Evolutionary conservation across 2,888 invertebrate genomes (phyloP).

Genomic region (Oegoconia quadripuncta): DNA sequence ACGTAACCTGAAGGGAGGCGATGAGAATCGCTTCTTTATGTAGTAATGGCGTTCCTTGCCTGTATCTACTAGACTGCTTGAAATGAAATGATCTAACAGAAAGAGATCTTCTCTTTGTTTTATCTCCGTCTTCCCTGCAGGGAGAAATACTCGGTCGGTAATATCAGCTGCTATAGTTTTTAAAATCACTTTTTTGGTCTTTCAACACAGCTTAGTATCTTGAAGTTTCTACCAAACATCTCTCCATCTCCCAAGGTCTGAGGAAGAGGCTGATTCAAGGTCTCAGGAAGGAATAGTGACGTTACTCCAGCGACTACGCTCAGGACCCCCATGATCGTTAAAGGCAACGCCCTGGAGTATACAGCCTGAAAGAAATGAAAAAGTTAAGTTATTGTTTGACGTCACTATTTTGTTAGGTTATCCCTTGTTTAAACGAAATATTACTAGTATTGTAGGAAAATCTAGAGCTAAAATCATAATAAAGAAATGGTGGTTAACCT

Average conservation of each 20-base stretch:
- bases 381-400: neutral
- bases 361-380: slow-evolving; percentile 64
- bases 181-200: slow-evolving; percentile 21
- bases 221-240: slow-evolving; percentile 77
- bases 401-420: neutral
- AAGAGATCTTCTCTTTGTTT: too few species aligned
- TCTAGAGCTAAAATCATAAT: too few species aligned
- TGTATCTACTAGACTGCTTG: too few species aligned
- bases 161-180: slow-evolving; percentile 7
- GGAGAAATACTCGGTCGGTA: slow-evolving; percentile 6
- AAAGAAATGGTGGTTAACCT: too few species aligned
- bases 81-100: too few species aligned
- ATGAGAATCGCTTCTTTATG: too few species aligned
- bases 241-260: slow-evolving; percentile 83
- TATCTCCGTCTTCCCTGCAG: slow-evolving; percentile 19
- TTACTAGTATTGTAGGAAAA: too few species aligned
- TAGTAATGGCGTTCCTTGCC: too few species aligned
- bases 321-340: slow-evolving; percentile 80
- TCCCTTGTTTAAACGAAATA: too few species aligned
- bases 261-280: slow-evolving; percentile 80
- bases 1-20: too few species aligned
- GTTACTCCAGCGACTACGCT: slow-evolving; percentile 78
- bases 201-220: slow-evolving; percentile 74
- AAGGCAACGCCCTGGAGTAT: slow-evolving; percentile 78
- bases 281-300: slow-evolving; percentile 81